Conservation (phyloP, 2,113 vertebrate genomes). For the Nothocercus julius region DNA sequence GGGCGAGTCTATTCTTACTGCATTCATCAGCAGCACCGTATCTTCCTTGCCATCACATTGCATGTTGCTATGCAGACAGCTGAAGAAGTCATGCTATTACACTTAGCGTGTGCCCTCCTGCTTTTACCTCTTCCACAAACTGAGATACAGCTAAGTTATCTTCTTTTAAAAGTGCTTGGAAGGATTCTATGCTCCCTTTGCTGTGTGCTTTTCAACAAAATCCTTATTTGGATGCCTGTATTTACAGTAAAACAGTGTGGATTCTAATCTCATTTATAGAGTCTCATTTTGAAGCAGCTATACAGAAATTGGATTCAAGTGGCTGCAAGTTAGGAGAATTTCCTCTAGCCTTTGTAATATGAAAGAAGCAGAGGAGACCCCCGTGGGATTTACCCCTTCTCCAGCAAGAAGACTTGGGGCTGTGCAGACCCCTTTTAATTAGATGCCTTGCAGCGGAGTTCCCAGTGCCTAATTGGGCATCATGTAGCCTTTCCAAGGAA, state of each 20-base stretch:
- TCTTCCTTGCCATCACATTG: not conserved
- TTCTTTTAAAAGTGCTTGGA: not conserved
- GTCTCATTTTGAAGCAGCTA: not conserved
- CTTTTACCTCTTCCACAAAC: not conserved
- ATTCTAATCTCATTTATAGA: not conserved
- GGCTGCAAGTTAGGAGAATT: not conserved
- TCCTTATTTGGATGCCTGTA: not conserved
- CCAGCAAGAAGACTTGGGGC: not conserved
- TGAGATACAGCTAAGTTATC: not conserved
- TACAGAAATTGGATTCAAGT: not conserved
- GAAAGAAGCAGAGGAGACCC: not conserved
- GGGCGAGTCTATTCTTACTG: slow-evolving; percentile 3
- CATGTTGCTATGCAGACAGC: not conserved
- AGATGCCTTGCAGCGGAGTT: not conserved
- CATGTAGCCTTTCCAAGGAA: not conserved
- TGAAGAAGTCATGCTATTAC: not conserved
- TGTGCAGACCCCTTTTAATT: not conserved
- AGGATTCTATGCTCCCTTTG: fast-evolving
- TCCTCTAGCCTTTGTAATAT: not conserved
- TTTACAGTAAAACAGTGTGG: not conserved
- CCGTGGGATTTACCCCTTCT: not conserved
- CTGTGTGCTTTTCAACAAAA: not conserved
- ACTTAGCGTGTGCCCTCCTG: not conserved
- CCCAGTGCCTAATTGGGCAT: not conserved
- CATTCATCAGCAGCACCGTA: not conserved